Percentiles rank a stretch among this genome's conserved stretches.
These are phyloP conservation scores for Prinia subflava DNA, from an alignment of 2,113 vertebrate genomes.

Conservation along the genomic window DNA sequence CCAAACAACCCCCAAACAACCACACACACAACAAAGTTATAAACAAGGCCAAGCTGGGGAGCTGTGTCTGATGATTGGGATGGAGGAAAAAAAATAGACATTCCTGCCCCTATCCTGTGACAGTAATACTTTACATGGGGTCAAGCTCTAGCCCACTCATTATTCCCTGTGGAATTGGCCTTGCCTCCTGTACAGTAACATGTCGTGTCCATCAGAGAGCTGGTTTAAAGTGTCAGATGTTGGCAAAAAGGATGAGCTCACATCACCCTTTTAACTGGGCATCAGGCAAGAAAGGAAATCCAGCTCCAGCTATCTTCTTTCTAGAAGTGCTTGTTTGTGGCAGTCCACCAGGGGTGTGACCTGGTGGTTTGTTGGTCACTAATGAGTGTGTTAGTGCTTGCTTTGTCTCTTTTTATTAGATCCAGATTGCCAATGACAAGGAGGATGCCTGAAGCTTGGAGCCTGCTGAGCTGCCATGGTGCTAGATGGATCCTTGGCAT, in stretches of 20 bases:
- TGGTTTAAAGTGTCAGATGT: not conserved
- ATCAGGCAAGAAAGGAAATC: not conserved
- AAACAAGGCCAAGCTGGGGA: not conserved
- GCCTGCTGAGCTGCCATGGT: fast-evolving
- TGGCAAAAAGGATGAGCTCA: not conserved
- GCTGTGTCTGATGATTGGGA: not conserved
- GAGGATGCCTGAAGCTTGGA: not conserved
- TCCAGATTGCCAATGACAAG: not conserved
- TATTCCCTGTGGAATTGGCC: not conserved
- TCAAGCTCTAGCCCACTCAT: not conserved
- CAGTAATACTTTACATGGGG: not conserved
- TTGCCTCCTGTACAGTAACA: not conserved
- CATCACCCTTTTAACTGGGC: not conserved
- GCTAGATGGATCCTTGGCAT: fast-evolving
- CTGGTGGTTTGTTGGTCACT: not conserved
- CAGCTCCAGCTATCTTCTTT: not conserved
- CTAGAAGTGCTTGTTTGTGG: not conserved
- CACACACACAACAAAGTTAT: not conserved
- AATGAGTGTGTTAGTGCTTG: not conserved
- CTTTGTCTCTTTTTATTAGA: not conserved
- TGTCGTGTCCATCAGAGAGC: not conserved
- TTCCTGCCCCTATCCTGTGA: not conserved
- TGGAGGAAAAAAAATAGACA: not conserved
- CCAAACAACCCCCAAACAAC: not conserved
- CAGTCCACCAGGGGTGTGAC: not conserved